phyloP scores from a whole-genome alignment of 2,113 vertebrate genomes.

The Eleginops maclovinus region DNA sequence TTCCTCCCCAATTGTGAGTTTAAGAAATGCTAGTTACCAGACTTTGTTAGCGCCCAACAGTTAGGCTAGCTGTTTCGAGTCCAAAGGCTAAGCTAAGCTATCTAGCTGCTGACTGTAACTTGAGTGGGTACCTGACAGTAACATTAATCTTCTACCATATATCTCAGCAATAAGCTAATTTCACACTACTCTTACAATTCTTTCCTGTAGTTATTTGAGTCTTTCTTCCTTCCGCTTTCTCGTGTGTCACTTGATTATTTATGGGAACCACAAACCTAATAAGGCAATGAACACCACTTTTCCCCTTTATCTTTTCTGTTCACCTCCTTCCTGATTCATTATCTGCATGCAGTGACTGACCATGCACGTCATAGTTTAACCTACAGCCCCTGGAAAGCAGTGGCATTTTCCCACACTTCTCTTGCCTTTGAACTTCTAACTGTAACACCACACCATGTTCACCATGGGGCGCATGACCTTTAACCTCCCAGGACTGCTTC shows the following conservation, averaged over 20 bases:
- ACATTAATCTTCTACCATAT: too few species aligned
- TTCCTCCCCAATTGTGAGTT: background rate
- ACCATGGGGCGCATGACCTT: slow-evolving; percentile 32
- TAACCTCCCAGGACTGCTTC: slow-evolving; percentile 2
- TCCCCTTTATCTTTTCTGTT: slow-evolving; percentile 22
- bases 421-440: slow-evolving; percentile 18
- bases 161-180: background rate
- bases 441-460: slow-evolving; percentile 24
- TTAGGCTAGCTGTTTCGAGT: background rate
- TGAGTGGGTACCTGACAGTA: background rate
- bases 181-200: background rate
- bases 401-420: slow-evolving; percentile 19
- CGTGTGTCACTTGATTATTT: slow-evolving; percentile 58
- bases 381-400: background rate
- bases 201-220: background rate
- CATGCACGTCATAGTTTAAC: background rate
- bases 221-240: slow-evolving; percentile 13
- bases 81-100: slow-evolving; percentile 1
- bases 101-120: background rate
- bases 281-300: slow-evolving; percentile 17
- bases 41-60: background rate
- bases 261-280: slow-evolving; percentile 34
- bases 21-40: too few species aligned
- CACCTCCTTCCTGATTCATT: background rate
- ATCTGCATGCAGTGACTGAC: background rate